Base-by-base conservation (phyloP, 2,113 vertebrate genomes). In the Aegotheles bennettii region DNA sequence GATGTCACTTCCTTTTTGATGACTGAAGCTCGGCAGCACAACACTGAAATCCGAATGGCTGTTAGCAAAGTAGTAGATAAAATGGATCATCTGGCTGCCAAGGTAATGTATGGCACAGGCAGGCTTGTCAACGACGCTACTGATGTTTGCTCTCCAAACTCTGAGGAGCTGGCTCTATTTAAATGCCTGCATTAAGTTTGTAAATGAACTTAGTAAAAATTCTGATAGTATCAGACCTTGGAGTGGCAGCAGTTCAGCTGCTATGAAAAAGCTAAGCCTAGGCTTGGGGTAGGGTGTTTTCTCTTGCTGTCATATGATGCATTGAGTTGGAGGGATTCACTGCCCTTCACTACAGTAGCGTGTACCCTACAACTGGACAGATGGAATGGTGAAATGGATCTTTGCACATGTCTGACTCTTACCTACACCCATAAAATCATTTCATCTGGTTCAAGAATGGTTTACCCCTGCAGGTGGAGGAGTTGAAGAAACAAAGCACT, bases 21-120 rank as follows among this genome's bases (percentile, higher is more conserved):
- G 99, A 99, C 99, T 0, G 99, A 99, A 89, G 98, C 99, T 35
- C 98, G 99, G n/a, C 99, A 99, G 61, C 99, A 99, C 82, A 99
- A 98, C 97, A 99, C 99, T 1, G 99, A 99, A 95, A 98, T 99
- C 96, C 97, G 99, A 19, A 93, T 99, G 96, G 98, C 99, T 4
- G 98, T 99, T 4, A 98, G 98, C 93, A 99, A 99, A 98, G 98
- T 99, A 1, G 98, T 98, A 10, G 99, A 99, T 97, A 99, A 99
- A 98, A 98, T 99, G 94, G 99, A 99, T 96, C 98, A 98, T 45
- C 97, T 99, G 89, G 90, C 98, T 92, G 98, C 98, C 42, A 99
- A 99, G 99, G 99, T 99, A 89, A 64, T 2, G 25, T 3, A 10
- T 42, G 87, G 59, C 79, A 10, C 45, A 21, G 45, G 19, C 20